Base-by-base conservation (phyloP, 2,888 invertebrate genomes). In the Zele albiditarsus region DNA sequence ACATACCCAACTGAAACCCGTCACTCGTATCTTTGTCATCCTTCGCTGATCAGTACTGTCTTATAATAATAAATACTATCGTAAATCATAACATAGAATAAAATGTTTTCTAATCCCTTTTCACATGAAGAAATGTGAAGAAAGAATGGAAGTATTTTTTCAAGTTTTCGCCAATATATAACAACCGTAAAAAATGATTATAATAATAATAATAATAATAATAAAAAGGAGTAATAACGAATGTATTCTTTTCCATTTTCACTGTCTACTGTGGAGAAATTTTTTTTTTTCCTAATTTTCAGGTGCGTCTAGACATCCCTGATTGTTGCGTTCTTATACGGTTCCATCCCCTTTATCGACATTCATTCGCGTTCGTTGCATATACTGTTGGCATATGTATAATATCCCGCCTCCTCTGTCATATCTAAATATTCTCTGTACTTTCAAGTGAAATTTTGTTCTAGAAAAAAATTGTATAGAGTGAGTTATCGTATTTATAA, bases 1-100 rank as follows among this genome's bases (percentile, higher is more conserved):
- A 49, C 75, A 20, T 69, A 31, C 73, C 68, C 58, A 10, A 20
- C n/a, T 6, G 20, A 53, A 53, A 53, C 53, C 20, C n/a, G n/a
- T 20, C 2, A 6, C 20, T 53, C 53, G 53, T n/a, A 20, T 8
- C n/a, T 20, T 53, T 53, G 46, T 46, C 46, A 46, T 46, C 46
- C 46, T 46, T 3, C 46, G 23, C 53, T 20, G 23, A 53, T 53
- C 53, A 20, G n/a, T 20, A 8, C 20, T 53, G 20, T 53, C n/a
- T 53, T 53, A 20, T 53, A 53, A 53, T 53, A 53, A 53, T 5
- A 53, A n/a, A 53, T 53, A 5, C 53, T 20, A 53, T 20, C 20
- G 20, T 53, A 53, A 53, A 20, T 53, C 20, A 53, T 53, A 10
- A 53, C 4, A 5, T 20, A 20, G 6, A 53, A 53, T 20, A 10